A percentile compares a stretch with the other conserved stretches of the same genome.
Conservation (phyloP, 2,113 vertebrate genomes). For the Felis catus region F.catus_Fca126_mat1.0 CM031415.1:83049001-83049500, state of each 20-base stretch:
- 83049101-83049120: too few species aligned
- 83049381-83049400: background rate
- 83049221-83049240: background rate
- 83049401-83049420: background rate
- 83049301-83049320: background rate
- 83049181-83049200: too few species aligned
- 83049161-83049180: too few species aligned
- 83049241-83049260: background rate
- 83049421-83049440: background rate
- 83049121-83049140: too few species aligned
- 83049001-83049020: background rate
- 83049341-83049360: background rate
- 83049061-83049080: too few species aligned
- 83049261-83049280: background rate
- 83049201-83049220: too few species aligned
- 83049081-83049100: too few species aligned
- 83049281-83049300: background rate
- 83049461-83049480: background rate
- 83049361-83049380: background rate
- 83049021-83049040: too few species aligned
- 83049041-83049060: too few species aligned
- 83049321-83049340: background rate
- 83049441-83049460: background rate
- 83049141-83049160: too few species aligned
- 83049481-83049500: background rate